Percentiles rank a stretch among this genome's conserved stretches.
Evolutionary conservation across 1,140 invertebrate genomes (phyloP).

Genomic region (Doryteuthis pealeii): DNA sequence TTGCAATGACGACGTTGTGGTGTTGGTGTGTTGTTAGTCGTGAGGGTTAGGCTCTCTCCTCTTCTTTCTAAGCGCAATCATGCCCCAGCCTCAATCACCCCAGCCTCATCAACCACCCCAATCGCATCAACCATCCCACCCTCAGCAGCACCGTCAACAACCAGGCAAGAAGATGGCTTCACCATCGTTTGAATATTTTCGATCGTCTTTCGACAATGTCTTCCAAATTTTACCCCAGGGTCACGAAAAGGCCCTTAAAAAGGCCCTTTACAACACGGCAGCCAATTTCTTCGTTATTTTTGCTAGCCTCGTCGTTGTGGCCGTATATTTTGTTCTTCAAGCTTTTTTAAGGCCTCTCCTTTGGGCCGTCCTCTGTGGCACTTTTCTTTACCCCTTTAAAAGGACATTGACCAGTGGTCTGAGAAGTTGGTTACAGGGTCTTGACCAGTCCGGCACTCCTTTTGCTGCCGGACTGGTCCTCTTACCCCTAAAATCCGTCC

Average conservation of each 20-base stretch:
- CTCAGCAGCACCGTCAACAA: not conserved
- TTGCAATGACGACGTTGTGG: not conserved
- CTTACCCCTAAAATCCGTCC: constrained; percentile 73
- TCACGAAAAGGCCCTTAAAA: constrained; percentile 72
- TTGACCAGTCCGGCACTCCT: constrained; percentile 62
- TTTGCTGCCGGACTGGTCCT: constrained; percentile 70
- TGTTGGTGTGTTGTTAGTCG: too few relatives aligned
- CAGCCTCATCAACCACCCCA: not conserved
- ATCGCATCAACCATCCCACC: too few relatives aligned
- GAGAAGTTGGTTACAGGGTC: constrained; percentile 68
- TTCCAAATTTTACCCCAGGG: constrained; percentile 60
- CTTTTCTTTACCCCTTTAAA: constrained; percentile 87
- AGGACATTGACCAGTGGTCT: constrained; percentile 71
- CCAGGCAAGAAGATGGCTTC: constrained; percentile 36
- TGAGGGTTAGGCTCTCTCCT: constrained; percentile 12
- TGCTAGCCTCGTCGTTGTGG: constrained; percentile 55
- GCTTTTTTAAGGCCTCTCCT: constrained; percentile 89
- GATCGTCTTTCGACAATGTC: constrained; percentile 31
- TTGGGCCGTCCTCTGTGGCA: constrained; percentile 91
- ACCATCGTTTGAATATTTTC: constrained; percentile 32
- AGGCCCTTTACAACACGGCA: constrained; percentile 58
- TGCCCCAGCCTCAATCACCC: not conserved
- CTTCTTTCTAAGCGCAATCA: not conserved
- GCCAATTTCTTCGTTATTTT: constrained; percentile 56
- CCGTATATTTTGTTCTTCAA: constrained; percentile 81